phyloP scores from a whole-genome alignment of 1,140 invertebrate species.

The Linepithema humile region DNA sequence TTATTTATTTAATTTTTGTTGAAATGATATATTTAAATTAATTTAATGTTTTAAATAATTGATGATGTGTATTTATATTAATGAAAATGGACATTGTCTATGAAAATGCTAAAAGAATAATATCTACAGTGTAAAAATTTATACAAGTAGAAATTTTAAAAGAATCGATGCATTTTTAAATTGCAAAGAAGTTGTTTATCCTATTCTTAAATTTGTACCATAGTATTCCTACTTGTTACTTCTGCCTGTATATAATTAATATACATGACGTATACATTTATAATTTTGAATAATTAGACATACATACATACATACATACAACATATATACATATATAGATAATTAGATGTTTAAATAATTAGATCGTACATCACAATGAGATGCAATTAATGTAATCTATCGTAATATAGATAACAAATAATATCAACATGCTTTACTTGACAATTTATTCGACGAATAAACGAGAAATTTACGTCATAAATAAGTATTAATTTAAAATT shows the following conservation, averaged over 20 bases:
- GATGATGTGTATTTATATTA: too few relatives aligned
- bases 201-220: not conserved
- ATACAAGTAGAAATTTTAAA: not conserved
- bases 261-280: not conserved
- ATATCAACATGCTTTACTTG: constrained; percentile 37
- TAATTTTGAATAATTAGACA: constrained; percentile 2
- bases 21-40: not conserved
- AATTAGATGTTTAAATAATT: not conserved
- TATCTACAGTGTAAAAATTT: not conserved
- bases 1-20: not conserved
- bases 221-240: not conserved
- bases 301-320: too few relatives aligned
- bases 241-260: not conserved
- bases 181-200: not conserved
- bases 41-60: not conserved
- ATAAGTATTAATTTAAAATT: constrained; percentile 40
- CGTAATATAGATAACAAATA: constrained; percentile 2
- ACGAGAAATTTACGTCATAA: not conserved
- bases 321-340: not conserved
- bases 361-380: constrained; percentile 1
- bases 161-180: not conserved
- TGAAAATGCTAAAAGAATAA: constrained; percentile 1
- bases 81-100: not conserved
- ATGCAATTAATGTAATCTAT: constrained; percentile 21
- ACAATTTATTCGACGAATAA: constrained; percentile 13